Base-by-base conservation (phyloP, 2,888 invertebrate genomes). In the Drosophila suboccidentalis region DNA sequence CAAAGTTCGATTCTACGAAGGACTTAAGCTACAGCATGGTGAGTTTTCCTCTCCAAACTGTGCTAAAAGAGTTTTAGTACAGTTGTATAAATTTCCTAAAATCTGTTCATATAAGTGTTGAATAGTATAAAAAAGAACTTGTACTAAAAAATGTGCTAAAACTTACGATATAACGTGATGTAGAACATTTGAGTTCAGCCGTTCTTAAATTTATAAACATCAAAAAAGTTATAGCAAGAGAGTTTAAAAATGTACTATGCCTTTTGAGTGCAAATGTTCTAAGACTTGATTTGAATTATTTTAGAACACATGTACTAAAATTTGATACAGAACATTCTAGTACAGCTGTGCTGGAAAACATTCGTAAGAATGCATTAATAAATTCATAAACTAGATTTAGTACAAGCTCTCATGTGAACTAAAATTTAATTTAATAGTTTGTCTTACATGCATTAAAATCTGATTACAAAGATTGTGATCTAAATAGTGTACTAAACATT, bases 21-120 rank as follows among this genome's bases (percentile, higher is more conserved):
- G 78, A 70, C 69, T 64, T 43, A 54, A 65, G 46, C 60, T 47
- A 57, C 66, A 87, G 51, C 67, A 90, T 91, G 90, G 91, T 91
- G 64, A 88, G 91, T 43, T 4, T 4, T 9, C 10, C 10, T 17
- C 15, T 2, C 77, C 34, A n/a, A 8, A 44, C 13, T 44, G 44
- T 44, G 13, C 44, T 44, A 44, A 44, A n/a, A 44, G 19, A 29
- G 22, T 19, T 47, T 47, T 22, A 34, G 32, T 19, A n/a, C 15
- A 43, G 1, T 0, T 50, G 19, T 15, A 10, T 41, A 61, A 65
- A 61, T 39, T 17, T 22, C 15, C 2, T 19, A 19, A 15, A 41
- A 4, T 17, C 9, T 17, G 1, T 17, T 39, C 2, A 39, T 8
- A 39, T 3, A 15, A 9, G 39, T 39, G 8, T 15, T 39, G 15